Conservation (phyloP, 2,888 invertebrate species). For the Monopis laevigella region DNA sequence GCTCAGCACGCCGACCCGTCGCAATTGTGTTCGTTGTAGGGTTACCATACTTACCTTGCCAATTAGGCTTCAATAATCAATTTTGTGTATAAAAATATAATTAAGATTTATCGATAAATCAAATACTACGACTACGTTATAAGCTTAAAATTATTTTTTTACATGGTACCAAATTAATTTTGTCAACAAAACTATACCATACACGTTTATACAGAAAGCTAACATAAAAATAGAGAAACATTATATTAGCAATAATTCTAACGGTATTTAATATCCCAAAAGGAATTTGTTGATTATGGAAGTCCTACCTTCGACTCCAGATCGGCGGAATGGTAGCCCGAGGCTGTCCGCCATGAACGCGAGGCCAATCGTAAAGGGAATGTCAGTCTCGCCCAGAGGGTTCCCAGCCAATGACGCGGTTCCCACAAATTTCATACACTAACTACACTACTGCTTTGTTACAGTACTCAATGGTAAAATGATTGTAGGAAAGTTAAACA, state of each 20-base stretch:
- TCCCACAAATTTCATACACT: constrained; percentile 35
- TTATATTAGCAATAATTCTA: too few relatives aligned
- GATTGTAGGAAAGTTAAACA: constrained; percentile 9
- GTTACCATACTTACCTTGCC: constrained; percentile 16
- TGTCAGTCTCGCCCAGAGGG: constrained; percentile 36
- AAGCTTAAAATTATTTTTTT: too few relatives aligned
- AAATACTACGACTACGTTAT: too few relatives aligned
- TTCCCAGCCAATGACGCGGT: constrained; percentile 40
- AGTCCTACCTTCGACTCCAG: constrained; percentile 19
- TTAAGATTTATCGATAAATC: too few relatives aligned
- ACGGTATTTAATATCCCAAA: constrained; percentile 1
- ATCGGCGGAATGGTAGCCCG: constrained; percentile 34
- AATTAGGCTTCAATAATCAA: too few relatives aligned
- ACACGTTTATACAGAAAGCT: too few relatives aligned
- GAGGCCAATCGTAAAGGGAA: constrained; percentile 41
- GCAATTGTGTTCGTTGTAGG: constrained; percentile 23
- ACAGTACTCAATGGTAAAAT: constrained; percentile 5
- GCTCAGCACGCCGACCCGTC: constrained; percentile 28
- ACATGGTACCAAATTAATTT: too few relatives aligned
- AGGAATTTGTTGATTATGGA: not conserved
- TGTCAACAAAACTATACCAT: too few relatives aligned
- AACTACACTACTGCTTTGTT: constrained; percentile 12
- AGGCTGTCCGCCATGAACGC: constrained; percentile 32
- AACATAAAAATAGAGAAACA: too few relatives aligned
- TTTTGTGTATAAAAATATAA: too few relatives aligned